phyloP scores from a whole-genome alignment of 2,797 vertebrate species.

The Urocyon cinereoargenteus region DNA sequence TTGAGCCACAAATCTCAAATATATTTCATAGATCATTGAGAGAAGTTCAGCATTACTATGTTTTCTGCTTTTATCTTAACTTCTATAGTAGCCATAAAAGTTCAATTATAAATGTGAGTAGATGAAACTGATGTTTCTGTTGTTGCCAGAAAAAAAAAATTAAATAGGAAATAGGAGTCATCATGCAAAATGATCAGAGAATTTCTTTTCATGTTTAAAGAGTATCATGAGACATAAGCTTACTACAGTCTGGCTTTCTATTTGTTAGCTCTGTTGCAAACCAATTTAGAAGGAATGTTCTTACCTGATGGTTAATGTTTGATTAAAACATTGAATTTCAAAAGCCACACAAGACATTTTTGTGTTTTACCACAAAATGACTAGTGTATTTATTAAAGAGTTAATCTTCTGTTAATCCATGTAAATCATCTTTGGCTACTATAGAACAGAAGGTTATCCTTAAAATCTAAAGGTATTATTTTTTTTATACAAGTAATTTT shows the following conservation, averaged over 20 bases:
- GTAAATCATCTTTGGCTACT: not conserved
- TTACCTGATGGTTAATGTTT: constrained; percentile 49
- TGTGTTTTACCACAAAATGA: constrained; percentile 4
- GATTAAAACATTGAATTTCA: constrained; percentile 4
- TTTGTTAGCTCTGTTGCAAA: constrained; percentile 31
- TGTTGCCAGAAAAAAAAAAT: not conserved
- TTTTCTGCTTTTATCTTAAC: constrained; percentile 10
- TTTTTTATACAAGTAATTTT: constrained; percentile 20
- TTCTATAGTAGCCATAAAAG: not conserved
- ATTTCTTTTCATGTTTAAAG: not conserved
- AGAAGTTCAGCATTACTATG: not conserved
- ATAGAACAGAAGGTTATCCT: not conserved
- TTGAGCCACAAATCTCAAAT: constrained; percentile 11
- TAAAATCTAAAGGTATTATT: constrained; percentile 57
- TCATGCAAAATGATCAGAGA: not conserved
- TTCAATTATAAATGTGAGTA: not conserved
- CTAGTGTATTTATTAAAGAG: not conserved
- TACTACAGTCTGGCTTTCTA: not conserved
- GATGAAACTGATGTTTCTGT: not conserved
- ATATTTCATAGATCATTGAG: not conserved
- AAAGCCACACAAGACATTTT: not conserved
- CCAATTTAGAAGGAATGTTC: constrained; percentile 1
- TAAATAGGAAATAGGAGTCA: not conserved
- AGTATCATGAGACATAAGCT: not conserved
- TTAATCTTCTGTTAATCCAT: not conserved